Base-by-base conservation (phyloP, 2,888 invertebrate genomes). In the Erannis defoliaria region DNA sequence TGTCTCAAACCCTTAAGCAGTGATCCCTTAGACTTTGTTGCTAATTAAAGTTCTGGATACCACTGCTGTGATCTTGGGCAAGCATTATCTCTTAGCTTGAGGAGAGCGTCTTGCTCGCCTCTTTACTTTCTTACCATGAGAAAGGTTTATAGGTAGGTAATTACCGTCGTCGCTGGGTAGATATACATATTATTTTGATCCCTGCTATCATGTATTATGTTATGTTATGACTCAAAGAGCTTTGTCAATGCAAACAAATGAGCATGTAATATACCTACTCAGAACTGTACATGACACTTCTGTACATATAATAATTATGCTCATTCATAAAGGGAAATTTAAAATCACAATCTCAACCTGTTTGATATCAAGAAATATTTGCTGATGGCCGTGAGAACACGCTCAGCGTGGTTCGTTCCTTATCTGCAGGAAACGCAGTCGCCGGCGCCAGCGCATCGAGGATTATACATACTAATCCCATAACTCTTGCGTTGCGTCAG, bases 381-480 rank as follows among this genome's bases (percentile, higher is more conserved):
- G 66, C 55, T 55, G 56, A 49, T 49, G 54, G 56, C 57, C 65
- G 64, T 68, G 85, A 85, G 84, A 88, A 85, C 78, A 75, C 80
- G 78, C 76, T 72, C 69, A 70, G 71, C 81, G 79, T 82, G 78
- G 78, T 77, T 81, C 73, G 78, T 77, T 81, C 14, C 82, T 90
- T 92, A 91, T 91, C 90, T 82, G 75, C 89, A 90, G 91, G 92
- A 92, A 90, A 84, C 78, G 76, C 74, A 77, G 80, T 77, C 78
- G 83, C 78, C 81, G 83, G 82, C 83, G 87, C 82, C 85, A 72
- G 76, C 75, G 77, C 81, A 80, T 81, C 78, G 84, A 84, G 82
- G 86, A 85, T 88, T 81, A 83, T 66, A 73, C 72, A 70, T 70
- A 75, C 78, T 88, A 85, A 86, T 86, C 78, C 76, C 67, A 70